Evolutionary conservation across 1,140 invertebrate species (phyloP), one percentile per base, ranked within the genome.

Genomic region (Palaemon carinicauda): DNA sequence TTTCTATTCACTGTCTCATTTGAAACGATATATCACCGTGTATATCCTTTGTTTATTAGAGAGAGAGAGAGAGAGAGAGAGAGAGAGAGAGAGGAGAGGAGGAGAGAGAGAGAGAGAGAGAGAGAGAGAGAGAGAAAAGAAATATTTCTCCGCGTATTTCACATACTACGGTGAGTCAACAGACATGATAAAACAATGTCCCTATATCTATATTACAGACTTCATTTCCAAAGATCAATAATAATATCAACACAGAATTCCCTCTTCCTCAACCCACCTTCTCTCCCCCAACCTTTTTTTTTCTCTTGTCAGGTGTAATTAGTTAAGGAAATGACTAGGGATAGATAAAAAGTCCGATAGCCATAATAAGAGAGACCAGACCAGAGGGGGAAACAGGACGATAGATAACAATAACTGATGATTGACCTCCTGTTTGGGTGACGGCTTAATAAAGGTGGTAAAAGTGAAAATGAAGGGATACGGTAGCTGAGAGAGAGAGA

Each of bases 261-360:
- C 52, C 41, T 51, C 12, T 31, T 51, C 69, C 27, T 14, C 50
- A 1, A 1, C 60, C 54, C 65, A 24, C 65, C 3, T 21, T 41
- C 9, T 15, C 41, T 19, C 27, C 50, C 12, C 9, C 27, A 3
- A 24, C 51, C 81, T n/a, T 60, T 41, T 60, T 31, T n/a, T 17
- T n/a, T 24, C 19, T 10, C 80, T 81, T 41, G 80, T 81, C 80
- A 81, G 80, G 80, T 81, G 80, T 81, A 81, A 81, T 81, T 81
- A 81, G 80, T 65, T 24, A 69, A 65, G 80, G 80, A 81, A 81
- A 81, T 81, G 80, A 81, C 80, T 81, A 71, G n/a, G 80, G 71
- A 71, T 81, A 81, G 80, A 81, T 81, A 81, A 81, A 81, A 81
- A 81, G 4, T 71, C 56, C 51, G 80, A 81, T 81, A 81, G 80